phyloP scores from a whole-genome alignment of 2,888 invertebrate genomes.

The Oscheius sp. region DNA sequence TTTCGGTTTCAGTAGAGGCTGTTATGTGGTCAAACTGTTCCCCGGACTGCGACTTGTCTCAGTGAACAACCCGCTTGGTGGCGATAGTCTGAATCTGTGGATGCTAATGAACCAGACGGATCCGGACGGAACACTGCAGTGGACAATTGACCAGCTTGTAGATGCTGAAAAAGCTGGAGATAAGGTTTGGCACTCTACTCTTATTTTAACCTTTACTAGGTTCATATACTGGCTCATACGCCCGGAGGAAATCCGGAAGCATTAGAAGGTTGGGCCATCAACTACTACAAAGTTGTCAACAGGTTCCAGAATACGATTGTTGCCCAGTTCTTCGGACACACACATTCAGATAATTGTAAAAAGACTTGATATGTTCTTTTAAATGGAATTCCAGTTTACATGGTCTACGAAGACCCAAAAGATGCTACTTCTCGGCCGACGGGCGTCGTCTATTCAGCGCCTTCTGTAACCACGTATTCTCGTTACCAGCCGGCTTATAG shows the following conservation, averaged over 20 bases:
- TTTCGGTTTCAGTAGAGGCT: conserved; percentile 80
- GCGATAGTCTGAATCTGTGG: conserved; percentile 74
- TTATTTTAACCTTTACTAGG: conserved; percentile 70
- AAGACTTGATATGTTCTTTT: too few relatives aligned
- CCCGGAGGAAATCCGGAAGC: conserved; percentile 83
- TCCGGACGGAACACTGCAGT: conserved; percentile 39
- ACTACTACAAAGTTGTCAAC: conserved; percentile 81
- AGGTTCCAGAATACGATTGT: conserved; percentile 83
- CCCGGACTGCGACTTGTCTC: conserved; percentile 70
- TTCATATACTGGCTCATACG: conserved; percentile 87
- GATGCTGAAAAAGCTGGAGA: conserved; percentile 38
- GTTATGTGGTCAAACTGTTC: conserved; percentile 81
- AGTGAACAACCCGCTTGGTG: conserved; percentile 69
- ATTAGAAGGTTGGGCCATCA: conserved; percentile 82
- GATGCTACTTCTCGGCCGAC: conserved; percentile 36
- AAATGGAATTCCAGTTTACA: conserved; percentile 78
- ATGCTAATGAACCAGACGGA: conserved; percentile 38
- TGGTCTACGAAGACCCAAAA: conserved; percentile 79
- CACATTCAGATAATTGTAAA: conserved; percentile 86
- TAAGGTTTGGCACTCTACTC: conserved; percentile 1
- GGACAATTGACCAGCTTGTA: conserved; percentile 37
- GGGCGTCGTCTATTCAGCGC: conserved; percentile 38
- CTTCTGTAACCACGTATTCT: conserved; percentile 39
- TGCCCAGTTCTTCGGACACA: conserved; percentile 89
- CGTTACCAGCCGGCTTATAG: conserved; percentile 39